Base-by-base conservation (phyloP, 2,797 vertebrate species). In the Coilia nasus region DNA sequence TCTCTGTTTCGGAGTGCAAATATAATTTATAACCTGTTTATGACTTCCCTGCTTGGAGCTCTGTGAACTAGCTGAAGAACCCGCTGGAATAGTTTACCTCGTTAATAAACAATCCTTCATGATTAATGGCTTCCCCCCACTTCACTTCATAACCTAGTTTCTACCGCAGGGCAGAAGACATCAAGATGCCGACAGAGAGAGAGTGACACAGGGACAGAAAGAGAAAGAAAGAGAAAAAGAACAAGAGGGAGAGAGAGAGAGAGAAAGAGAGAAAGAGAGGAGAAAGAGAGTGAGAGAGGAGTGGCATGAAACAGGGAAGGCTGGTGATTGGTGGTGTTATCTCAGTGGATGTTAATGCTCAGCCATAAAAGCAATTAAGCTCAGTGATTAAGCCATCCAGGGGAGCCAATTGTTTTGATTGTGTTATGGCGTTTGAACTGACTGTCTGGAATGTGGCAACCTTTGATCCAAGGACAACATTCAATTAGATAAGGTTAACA, bases 401-500 rank as follows among this genome's bases (percentile, higher is more conserved):
- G 89, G 86, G 90, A 90, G 90, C 90, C 89, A 91, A 92, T 93
- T 92, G 93, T 93, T 94, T 91, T 93, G 93, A 94, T 93, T 93
- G 91, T 84, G 90, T 88, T 82, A 89, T 89, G 88, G 90, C 88
- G 91, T 93, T 92, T 93, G 92, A 95, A 94, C 89, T 89, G 88
- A 86, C 91, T 89, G 88, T 87, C 92, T 92, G 93, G 94, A 94
- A 95, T 95, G 92, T 91, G 86, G 83, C 87, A 89, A 94, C 94
- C 95, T 94, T 93, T 95, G 93, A 95, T 94, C 94, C 91, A 90
- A 89, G 91, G 93, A 94, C 94, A 94, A 94, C 92, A 78, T 78
- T 78, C 92, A 95, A 95, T 95, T 94, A 94, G 92, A 92, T 92
- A 92, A 92, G 93, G 95, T 94, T 94, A 95, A 95, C 93, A 93